Evolutionary conservation across 2,888 invertebrate species (phyloP).

Genomic region (Gortyna flavago): DNA sequence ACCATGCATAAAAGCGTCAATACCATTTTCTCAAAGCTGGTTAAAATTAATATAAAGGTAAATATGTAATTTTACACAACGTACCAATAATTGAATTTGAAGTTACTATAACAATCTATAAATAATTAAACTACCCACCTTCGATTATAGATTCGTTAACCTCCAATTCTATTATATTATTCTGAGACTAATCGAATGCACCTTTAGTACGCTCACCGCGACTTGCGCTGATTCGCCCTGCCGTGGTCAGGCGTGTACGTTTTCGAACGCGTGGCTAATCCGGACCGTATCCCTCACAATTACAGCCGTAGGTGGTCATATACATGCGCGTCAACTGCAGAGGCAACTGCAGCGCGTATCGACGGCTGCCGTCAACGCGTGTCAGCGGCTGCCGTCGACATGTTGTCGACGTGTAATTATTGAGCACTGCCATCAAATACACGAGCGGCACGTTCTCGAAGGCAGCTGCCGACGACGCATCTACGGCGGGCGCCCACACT

Average conservation of each 20-base stretch:
- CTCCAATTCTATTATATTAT: slow-evolving; percentile 16
- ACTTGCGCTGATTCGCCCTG: slow-evolving; percentile 36
- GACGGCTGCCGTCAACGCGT: neutral
- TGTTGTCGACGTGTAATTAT: neutral
- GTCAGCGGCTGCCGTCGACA: neutral
- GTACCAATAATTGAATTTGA: slow-evolving; percentile 10
- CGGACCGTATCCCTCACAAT: slow-evolving; percentile 8
- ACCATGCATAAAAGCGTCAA: no score
- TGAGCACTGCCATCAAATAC: neutral
- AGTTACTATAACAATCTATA: neutral
- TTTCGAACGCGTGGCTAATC: slow-evolving; percentile 13
- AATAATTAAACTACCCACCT: neutral
- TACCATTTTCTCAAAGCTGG: no score
- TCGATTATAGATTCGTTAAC: slow-evolving; percentile 32
- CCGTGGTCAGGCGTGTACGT: slow-evolving; percentile 14
- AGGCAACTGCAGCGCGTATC: neutral
- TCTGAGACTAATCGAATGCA: slow-evolving; percentile 14
- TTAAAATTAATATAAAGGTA: no score
- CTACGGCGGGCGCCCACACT: neutral
- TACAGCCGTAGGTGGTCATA: neutral
- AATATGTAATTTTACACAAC: neutral
- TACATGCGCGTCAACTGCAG: neutral
- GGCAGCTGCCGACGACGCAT: neutral
- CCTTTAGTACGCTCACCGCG: slow-evolving; percentile 35
- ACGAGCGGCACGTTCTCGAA: neutral